Base-by-base conservation (phyloP, 2,113 vertebrate genomes). In the Uria aalge region DNA sequence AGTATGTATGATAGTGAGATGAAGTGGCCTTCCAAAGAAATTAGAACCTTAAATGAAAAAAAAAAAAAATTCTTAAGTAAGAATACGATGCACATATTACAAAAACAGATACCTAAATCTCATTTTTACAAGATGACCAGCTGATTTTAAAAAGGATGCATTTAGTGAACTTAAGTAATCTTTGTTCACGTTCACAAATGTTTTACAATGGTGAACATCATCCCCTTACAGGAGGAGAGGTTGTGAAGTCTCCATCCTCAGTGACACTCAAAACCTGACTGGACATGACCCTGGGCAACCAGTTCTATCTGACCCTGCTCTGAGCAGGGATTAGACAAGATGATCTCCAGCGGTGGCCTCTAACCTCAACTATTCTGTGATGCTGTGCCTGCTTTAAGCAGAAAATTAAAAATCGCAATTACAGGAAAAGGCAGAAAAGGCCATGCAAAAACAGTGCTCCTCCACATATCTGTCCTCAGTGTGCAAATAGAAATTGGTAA, bases 231-330 rank as follows among this genome's bases (percentile, higher is more conserved):
- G 30, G 4, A 40, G 30, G 4, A 73, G 9, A 79, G 30, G 12
- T 0, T 50, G 36, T 50, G 56, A 78, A 75, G 20, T 73, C 29
- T 82, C 40, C 36, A 22, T 47, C 43, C 36, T 47, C 45, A n/a
- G 19, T 83, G 52, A 71, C 29, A 43, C n/a, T 66, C 16, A 71
- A 64, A 75, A 82, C 8, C 36, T 20, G 8, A 78, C 13, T 55
- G n/a, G 60, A 45, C 16, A 7, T 0, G 1, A 55, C 24, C 45
- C 21, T 40, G 14, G 43, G 7, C n/a, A 95, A 30, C 16, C 0
- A 0, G 47, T 18, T 53, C 16, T 0, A 0, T n/a, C 20, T 53
- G 34, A 48, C 36, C 16, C 45, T 56, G 21, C 45, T 56, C 50
- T 57, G 40, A 55, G 68, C 24, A 59, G 4, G 5, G 17, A 12